A percentile compares a stretch with the other conserved stretches of the same genome.
Evolutionary conservation across 2,113 vertebrate species (phyloP).

Genomic region (Colossoma macropomum): DNA sequence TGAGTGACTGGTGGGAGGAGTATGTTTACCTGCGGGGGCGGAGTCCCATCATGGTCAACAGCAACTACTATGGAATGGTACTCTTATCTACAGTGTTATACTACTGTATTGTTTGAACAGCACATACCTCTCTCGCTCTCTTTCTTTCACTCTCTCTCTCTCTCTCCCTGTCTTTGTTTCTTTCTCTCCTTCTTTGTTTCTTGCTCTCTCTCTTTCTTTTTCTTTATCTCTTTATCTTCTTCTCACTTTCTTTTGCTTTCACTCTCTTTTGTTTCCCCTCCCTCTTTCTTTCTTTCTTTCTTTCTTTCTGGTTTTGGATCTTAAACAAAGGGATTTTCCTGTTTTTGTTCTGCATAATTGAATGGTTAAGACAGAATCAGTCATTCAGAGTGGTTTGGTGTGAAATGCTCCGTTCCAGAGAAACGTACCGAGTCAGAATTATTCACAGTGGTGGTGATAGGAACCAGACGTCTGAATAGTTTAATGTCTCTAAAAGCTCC

Average conservation of each 20-base stretch:
- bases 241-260: too few relatives aligned
- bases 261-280: neutral
- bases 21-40: slow-evolving; percentile 86
- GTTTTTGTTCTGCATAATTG: too few relatives aligned
- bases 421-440: too few relatives aligned
- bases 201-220: neutral
- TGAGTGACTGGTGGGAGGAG: slow-evolving; percentile 94
- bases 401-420: too few relatives aligned
- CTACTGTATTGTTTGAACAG: neutral
- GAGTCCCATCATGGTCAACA: slow-evolving; percentile 87
- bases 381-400: too few relatives aligned
- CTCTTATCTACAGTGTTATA: slow-evolving; percentile 20
- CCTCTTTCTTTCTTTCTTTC: neutral
- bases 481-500: too few relatives aligned
- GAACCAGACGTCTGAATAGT: too few relatives aligned
- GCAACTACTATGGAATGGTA: slow-evolving; percentile 92
- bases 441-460: too few relatives aligned
- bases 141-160: neutral
- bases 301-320: too few relatives aligned
- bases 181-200: neutral
- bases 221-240: neutral
- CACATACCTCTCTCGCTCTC: neutral
- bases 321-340: too few relatives aligned
- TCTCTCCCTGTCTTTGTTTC: neutral
- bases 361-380: too few relatives aligned